Conservation (phyloP, 2,888 invertebrate genomes). For the Flabesymbios commensalis region DNA sequence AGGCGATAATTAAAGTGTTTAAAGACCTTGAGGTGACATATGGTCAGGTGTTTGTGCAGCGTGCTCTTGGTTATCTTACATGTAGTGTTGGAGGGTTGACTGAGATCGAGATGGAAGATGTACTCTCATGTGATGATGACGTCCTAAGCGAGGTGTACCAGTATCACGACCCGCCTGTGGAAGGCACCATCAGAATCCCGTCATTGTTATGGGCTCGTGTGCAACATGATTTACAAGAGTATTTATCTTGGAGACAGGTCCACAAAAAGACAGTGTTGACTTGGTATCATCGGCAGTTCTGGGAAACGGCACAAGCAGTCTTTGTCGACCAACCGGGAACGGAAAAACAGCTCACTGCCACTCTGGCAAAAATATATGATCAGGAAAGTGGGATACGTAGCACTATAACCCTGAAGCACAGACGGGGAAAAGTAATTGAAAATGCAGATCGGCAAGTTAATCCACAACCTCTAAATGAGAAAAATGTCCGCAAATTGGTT, state of each 20-base stretch:
- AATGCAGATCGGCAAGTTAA: slow-evolving; percentile 32
- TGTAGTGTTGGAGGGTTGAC: slow-evolving; percentile 33
- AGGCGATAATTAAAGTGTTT: slow-evolving; percentile 33
- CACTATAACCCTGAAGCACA: slow-evolving; percentile 27
- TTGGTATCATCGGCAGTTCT: slow-evolving; percentile 50
- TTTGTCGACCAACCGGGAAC: too few relatives aligned
- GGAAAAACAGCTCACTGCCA: too few relatives aligned
- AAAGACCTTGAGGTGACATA: slow-evolving; percentile 31
- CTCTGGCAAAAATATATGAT: slow-evolving; percentile 26
- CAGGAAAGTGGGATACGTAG: slow-evolving; percentile 23
- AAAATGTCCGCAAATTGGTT: slow-evolving; percentile 31
- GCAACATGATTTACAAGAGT: slow-evolving; percentile 38
- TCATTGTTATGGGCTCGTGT: slow-evolving; percentile 42
- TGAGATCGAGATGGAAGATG: slow-evolving; percentile 36
- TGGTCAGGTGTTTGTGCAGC: slow-evolving; percentile 28
- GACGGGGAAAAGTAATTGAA: slow-evolving; percentile 21
- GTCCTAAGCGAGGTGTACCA: slow-evolving; percentile 37
- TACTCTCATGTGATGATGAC: slow-evolving; percentile 34
- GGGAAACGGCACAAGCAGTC: slow-evolving; percentile 42
- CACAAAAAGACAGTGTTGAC: slow-evolving; percentile 44
- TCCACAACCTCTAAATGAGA: slow-evolving; percentile 17
- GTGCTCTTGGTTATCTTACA: slow-evolving; percentile 36
- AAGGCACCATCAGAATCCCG: slow-evolving; percentile 37
- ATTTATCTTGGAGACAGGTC: slow-evolving; percentile 38
- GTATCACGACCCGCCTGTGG: slow-evolving; percentile 38